A percentile compares a stretch with the other conserved stretches of the same genome.
These are phyloP conservation scores for Arion vulgaris DNA, from an alignment of 1,140 invertebrate species.

Conservation along the genomic window DNA sequence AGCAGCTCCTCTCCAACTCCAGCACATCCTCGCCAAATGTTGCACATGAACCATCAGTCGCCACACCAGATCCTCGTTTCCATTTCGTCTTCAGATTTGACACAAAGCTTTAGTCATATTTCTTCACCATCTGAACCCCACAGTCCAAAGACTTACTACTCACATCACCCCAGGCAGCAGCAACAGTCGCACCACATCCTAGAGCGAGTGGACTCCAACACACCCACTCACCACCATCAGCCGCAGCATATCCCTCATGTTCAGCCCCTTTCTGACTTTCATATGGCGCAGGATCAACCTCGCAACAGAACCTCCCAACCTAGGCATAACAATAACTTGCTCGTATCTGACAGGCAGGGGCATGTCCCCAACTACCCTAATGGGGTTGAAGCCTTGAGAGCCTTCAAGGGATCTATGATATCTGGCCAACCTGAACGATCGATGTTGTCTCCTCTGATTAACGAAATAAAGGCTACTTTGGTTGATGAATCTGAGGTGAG, in stretches of 20 bases:
- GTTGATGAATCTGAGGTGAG: conserved; percentile 61
- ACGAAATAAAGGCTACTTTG: conserved; percentile 67
- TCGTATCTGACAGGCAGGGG: neutral
- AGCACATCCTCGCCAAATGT: conserved; percentile 39
- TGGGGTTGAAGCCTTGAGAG: conserved; percentile 40
- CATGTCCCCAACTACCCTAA: conserved; percentile 26
- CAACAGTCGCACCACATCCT: conserved; percentile 15
- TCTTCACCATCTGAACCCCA: conserved; percentile 19
- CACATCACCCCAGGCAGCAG: conserved; percentile 25
- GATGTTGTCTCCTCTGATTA: conserved; percentile 63
- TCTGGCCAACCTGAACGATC: conserved; percentile 33
- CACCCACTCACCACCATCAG: conserved; percentile 38
- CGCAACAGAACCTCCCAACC: conserved; percentile 33
- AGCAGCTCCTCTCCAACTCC: conserved; percentile 36
- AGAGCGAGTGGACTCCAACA: conserved; percentile 14
- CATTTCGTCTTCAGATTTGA: conserved; percentile 14
- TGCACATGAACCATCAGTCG: neutral
- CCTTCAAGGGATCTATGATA: conserved; percentile 14
- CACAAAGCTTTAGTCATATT: conserved; percentile 24
- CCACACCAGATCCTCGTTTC: neutral
- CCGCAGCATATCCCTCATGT: conserved; percentile 32
- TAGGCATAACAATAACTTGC: conserved; percentile 18
- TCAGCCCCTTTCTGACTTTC: conserved; percentile 17
- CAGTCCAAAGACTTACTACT: conserved; percentile 24
- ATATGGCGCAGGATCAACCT: conserved; percentile 20